Evolutionary conservation across 2,888 invertebrate species (phyloP), one percentile per base, ranked within the genome.

Genomic region (Lottia scabra): DNA sequence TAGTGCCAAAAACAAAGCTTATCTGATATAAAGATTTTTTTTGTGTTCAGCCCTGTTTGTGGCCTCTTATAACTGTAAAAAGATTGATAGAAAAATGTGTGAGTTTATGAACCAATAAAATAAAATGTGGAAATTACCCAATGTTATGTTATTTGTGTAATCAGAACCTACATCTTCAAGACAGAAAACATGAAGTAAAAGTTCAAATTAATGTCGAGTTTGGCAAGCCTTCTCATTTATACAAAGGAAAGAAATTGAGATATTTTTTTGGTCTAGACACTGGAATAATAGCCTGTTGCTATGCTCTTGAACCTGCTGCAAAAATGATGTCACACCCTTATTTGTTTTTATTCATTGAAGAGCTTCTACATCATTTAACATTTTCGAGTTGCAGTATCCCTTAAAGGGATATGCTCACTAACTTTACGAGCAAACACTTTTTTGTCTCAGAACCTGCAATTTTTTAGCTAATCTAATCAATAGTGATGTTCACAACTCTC

Each of bases 51-150:
- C 56, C 23, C 56, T 23, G 23, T 23, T 23, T 56, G 56, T 23
- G 23, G 13, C 23, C 19, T 56, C 56, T 56, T 56, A 23, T 56
- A 56, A 23, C 19, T 56, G 56, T 56, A 56, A 56, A 23, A 10
- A 56, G 23, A 23, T 56, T 23, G 23, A 56, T 19, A 56, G 56
- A 56, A 56, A 56, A 56, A 56, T 56, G 19, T 56, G 19, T 56
- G 56, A 56, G 19, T 56, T 56, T 56, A 56, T 56, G 19, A 56
- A 23, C 19, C 56, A 56, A 56, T 56, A 56, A 23, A 56, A 56
- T 56, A 56, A 23, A 23, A 56, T 56, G 56, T 56, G 19, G 56
- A 56, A 56, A 56, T 56, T 56, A 56, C 56, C 56, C 56, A 56
- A 56, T 56, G 56, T 56, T 56, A 56, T 56, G 56, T 56, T 56